Percentiles rank a stretch among this genome's conserved stretches.
Evolutionary conservation across 1,140 invertebrate genomes (phyloP).

Genomic region (Sitodiplosis mosellana): DNA sequence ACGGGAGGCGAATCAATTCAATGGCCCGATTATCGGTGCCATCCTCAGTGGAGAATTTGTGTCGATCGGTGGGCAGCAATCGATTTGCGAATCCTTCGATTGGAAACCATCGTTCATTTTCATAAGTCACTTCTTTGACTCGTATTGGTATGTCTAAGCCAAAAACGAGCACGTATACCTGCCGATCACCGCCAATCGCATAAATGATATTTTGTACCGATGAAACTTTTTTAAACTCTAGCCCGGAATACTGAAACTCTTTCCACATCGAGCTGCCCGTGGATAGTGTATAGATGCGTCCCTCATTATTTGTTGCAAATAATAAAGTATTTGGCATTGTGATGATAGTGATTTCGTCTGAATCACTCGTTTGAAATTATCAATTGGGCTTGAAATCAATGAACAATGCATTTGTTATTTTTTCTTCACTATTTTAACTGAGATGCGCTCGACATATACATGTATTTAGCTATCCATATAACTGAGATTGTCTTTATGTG

Average conservation of each 20-base stretch:
- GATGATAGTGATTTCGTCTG: neutral
- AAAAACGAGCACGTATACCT: constrained; percentile 78
- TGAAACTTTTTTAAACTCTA: constrained; percentile 74
- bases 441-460: no score
- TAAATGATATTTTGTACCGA: constrained; percentile 69
- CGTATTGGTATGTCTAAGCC: constrained; percentile 75
- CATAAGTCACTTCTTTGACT: constrained; percentile 75
- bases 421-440: neutral
- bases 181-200: constrained; percentile 80
- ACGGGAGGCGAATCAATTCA: constrained; percentile 66
- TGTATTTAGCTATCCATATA: no score
- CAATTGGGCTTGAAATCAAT: neutral
- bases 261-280: constrained; percentile 62
- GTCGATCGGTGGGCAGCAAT: constrained; percentile 69
- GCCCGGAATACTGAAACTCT: constrained; percentile 62
- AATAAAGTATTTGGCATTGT: constrained; percentile 54
- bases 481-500: no score
- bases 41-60: constrained; percentile 65
- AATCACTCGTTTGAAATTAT: no score
- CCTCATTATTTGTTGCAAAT: constrained; percentile 73
- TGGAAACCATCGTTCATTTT: constrained; percentile 88
- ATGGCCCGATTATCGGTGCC: constrained; percentile 57
- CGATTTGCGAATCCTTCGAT: constrained; percentile 67
- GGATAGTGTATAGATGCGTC: constrained; percentile 62
- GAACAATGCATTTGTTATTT: neutral